phyloP scores from a whole-genome alignment of 2,113 vertebrate genomes.

The Boulengeromyrus knoepffleri region DNA sequence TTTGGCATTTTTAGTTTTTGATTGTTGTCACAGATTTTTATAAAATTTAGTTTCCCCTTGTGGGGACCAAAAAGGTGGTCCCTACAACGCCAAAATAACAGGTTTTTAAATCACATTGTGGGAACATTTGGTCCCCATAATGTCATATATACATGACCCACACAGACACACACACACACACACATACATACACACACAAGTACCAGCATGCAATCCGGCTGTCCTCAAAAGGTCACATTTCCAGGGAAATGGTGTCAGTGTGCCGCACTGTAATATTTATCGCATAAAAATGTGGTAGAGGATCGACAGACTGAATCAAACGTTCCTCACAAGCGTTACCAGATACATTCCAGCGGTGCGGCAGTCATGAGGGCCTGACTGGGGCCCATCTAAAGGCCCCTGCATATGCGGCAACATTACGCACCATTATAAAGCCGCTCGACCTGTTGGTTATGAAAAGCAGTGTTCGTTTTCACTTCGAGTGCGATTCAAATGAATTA shows the following conservation, averaged over 20 bases:
- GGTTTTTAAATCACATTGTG: neutral
- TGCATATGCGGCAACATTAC: neutral
- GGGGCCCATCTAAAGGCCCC: neutral
- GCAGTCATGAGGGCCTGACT: neutral
- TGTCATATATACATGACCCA: neutral
- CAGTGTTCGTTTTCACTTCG: neutral
- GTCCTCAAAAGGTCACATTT: neutral
- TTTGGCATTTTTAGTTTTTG: no score
- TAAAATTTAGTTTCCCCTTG: neutral
- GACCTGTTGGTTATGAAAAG: slow-evolving; percentile 3
- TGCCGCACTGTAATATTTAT: neutral
- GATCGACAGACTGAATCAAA: neutral
- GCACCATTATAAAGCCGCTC: neutral
- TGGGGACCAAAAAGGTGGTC: neutral
- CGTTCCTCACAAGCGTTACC: neutral
- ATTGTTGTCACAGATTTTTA: no score
- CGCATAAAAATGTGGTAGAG: neutral
- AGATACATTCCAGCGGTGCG: neutral
- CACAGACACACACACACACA: neutral
- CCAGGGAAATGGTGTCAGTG: neutral
- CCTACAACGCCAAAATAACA: neutral
- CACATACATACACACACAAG: neutral
- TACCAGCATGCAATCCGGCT: neutral
- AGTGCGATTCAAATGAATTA: neutral
- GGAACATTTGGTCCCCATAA: neutral